Percentiles rank a stretch among this genome's conserved stretches.
These are phyloP conservation scores for Mus pahari DNA, from an alignment of 2,113 vertebrate genomes.

Conservation along the genomic window DNA sequence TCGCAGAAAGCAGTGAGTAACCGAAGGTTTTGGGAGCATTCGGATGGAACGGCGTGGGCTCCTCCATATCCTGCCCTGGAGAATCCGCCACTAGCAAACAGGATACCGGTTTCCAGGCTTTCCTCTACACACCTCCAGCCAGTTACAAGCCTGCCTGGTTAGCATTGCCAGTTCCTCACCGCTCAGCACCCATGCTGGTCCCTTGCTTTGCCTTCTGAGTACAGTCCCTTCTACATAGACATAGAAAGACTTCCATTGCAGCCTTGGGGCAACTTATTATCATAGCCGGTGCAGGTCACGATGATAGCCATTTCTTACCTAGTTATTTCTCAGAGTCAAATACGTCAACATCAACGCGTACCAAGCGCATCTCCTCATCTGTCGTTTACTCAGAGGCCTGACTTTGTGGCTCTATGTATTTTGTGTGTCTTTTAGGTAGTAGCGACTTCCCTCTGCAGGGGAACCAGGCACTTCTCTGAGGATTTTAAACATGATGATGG, in stretches of 20 bases:
- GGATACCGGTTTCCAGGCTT: neutral
- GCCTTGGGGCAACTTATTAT: neutral
- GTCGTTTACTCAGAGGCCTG: neutral
- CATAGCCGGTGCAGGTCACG: neutral
- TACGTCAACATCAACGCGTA: neutral
- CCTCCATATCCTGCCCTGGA: neutral
- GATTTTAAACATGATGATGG: neutral
- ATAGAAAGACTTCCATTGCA: neutral
- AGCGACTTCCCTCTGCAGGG: neutral
- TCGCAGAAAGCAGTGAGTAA: neutral
- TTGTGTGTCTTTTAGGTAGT: neutral
- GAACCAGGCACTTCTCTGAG: constrained; percentile 10
- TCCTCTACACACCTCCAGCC: neutral
- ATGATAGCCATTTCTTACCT: neutral
- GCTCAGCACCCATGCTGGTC: no score
- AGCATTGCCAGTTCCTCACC: neutral
- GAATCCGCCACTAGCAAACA: neutral
- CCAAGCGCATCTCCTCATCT: neutral
- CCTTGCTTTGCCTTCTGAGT: neutral
- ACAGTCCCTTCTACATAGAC: rapidly evolving
- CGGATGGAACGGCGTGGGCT: neutral
- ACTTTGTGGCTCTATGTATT: neutral
- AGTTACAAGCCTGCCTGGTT: neutral
- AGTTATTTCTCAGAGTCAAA: constrained; percentile 45
- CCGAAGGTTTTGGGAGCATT: neutral